Evolutionary conservation across 2,113 vertebrate genomes (phyloP).

Genomic region (Sylvietta virens): DNA sequence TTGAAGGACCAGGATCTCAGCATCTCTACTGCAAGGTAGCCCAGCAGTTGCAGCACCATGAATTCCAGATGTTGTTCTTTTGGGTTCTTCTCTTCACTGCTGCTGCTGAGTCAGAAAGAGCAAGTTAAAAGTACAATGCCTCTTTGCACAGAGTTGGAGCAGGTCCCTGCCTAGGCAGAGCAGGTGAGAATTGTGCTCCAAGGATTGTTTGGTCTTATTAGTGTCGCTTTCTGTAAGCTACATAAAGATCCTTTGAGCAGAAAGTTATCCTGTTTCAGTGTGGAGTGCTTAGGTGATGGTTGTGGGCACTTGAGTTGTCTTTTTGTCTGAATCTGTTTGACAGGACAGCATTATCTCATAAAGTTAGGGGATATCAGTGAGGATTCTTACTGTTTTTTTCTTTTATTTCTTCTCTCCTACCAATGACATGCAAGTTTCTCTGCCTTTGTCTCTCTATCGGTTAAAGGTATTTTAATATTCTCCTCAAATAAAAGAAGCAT

Average conservation of each 20-base stretch:
- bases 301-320: neutral
- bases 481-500: neutral
- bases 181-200: neutral
- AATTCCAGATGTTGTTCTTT: neutral
- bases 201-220: neutral
- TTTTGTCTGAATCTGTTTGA: neutral
- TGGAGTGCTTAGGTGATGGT: neutral
- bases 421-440: neutral
- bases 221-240: neutral
- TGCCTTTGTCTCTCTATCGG: neutral
- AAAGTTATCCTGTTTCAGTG: neutral
- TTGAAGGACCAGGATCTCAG: neutral
- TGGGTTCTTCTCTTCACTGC: neutral
- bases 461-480: neutral
- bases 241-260: neutral
- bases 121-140: rapidly evolving
- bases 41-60: neutral
- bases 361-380: neutral
- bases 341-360: neutral
- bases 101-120: neutral
- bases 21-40: neutral
- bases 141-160: neutral
- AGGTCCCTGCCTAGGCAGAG: neutral
- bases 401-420: rapidly evolving
- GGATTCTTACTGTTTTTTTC: neutral